Conservation (phyloP, 2,797 vertebrate species). For the Babyrousa celebensis region DNA sequence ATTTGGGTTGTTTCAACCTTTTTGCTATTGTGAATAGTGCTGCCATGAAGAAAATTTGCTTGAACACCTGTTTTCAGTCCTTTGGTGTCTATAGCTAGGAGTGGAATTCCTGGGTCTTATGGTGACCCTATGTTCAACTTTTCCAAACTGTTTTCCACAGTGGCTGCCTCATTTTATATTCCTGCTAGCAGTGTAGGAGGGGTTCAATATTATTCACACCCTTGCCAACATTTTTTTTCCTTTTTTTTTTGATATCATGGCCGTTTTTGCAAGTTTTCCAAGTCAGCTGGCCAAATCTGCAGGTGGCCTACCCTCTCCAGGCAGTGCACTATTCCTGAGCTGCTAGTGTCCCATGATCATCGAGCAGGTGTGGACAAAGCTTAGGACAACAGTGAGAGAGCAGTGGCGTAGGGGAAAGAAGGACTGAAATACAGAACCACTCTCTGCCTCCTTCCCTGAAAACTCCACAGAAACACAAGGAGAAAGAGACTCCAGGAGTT, state of each 20-base stretch:
- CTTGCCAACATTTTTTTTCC: neutral
- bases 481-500: neutral
- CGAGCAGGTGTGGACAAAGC: too few relatives aligned
- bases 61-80: neutral
- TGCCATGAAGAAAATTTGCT: fast-evolving
- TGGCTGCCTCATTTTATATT: neutral
- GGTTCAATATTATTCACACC: neutral
- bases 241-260: neutral
- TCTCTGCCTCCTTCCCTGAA: neutral
- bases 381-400: neutral
- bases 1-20: neutral
- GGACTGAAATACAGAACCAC: neutral
- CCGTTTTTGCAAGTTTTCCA: neutral
- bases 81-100: fast-evolving
- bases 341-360: fast-evolving
- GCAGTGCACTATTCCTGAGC: neutral
- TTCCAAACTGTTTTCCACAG: neutral
- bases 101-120: neutral
- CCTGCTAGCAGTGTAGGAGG: neutral
- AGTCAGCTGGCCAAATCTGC: neutral
- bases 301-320: neutral
- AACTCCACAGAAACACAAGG: neutral
- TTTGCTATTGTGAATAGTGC: fast-evolving
- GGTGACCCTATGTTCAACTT: neutral
- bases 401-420: neutral